Evolutionary conservation across 2,113 vertebrate genomes (phyloP).

Genomic region (Lota lota): DNA sequence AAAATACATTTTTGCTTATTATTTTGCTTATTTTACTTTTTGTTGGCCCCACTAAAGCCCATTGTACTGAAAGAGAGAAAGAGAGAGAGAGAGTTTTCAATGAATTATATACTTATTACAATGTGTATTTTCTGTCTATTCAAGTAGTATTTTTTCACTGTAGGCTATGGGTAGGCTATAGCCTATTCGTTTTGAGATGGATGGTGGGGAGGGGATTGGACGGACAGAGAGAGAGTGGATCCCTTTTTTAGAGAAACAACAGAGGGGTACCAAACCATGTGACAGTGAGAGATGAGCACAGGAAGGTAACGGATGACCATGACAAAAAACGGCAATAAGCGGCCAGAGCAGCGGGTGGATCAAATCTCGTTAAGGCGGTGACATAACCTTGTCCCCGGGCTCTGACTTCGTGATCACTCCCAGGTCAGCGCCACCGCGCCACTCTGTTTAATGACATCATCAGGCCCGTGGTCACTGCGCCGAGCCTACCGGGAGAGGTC

Average conservation of each 20-base stretch:
- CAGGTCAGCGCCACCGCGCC: conserved; percentile 64
- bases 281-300: conserved; percentile 61
- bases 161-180: no score
- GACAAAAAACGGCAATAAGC: conserved; percentile 40
- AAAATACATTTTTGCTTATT: no score
- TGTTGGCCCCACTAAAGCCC: neutral
- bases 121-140: no score
- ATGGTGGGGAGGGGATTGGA: neutral
- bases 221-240: conserved; percentile 14
- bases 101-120: no score
- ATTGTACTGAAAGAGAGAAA: no score
- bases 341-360: conserved; percentile 47
- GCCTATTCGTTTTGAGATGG: no score
- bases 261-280: conserved; percentile 34
- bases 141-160: no score
- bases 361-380: conserved; percentile 73
- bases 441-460: conserved; percentile 73
- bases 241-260: conserved; percentile 29
- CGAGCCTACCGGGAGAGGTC: neutral
- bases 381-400: conserved; percentile 66
- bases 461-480: conserved; percentile 17
- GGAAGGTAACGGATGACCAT: conserved; percentile 34
- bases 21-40: no score
- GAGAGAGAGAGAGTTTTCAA: no score
- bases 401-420: conserved; percentile 67